Evolutionary conservation across 2,797 vertebrate species (phyloP).

Genomic region (Lepus townsendii): DNA sequence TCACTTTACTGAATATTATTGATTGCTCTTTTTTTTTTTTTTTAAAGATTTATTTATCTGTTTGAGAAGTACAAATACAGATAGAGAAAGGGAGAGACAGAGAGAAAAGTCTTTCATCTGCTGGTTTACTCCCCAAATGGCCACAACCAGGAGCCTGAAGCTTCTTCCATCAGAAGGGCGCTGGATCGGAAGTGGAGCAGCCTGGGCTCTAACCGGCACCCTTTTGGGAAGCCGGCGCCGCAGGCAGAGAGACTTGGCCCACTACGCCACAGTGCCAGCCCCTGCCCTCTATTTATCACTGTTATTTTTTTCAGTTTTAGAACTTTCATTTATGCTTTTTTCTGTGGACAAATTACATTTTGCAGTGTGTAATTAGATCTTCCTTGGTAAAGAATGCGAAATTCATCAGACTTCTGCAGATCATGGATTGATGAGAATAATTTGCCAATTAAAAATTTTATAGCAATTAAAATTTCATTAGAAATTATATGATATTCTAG

Average conservation of each 20-base stretch:
- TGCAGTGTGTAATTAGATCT: background rate
- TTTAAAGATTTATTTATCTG: background rate
- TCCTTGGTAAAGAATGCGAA: slow-evolving; percentile 9
- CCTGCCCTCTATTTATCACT: too few species aligned
- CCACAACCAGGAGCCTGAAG: too few species aligned
- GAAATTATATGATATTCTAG: background rate
- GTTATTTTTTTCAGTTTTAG: background rate
- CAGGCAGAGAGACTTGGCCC: too few species aligned
- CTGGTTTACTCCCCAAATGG: too few species aligned
- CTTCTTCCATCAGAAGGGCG: too few species aligned
- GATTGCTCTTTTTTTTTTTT: background rate
- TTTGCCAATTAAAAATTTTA: slow-evolving; percentile 12
- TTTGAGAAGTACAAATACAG: too few species aligned
- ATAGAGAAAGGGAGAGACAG: too few species aligned
- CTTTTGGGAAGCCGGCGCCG: too few species aligned
- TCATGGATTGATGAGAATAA: slow-evolving; percentile 39
- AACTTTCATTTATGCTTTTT: slow-evolving; percentile 41
- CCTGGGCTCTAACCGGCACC: too few species aligned
- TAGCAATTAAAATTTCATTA: slow-evolving; percentile 27
- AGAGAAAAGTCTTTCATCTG: too few species aligned
- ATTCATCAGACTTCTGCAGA: background rate
- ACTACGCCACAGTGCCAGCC: too few species aligned
- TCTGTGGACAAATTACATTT: background rate
- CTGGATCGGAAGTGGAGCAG: too few species aligned
- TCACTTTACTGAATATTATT: background rate